Base-by-base conservation (phyloP, 2,797 vertebrate species). In the Tapera naevia region DNA sequence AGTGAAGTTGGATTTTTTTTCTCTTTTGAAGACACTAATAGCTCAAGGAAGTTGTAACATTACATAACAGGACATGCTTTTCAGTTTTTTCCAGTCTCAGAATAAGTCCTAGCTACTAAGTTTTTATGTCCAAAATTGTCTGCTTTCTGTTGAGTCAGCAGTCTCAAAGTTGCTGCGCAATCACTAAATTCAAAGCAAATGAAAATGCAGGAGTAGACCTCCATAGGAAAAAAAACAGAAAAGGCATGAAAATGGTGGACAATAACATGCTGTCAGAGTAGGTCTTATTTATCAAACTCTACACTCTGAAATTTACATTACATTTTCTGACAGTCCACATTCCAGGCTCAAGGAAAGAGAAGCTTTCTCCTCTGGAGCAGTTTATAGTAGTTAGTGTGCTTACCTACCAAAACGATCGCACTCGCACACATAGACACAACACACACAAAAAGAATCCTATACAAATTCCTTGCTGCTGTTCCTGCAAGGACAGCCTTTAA, bases 141-240 rank as follows among this genome's bases (percentile, higher is more conserved):
- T 51, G 28, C 15, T 58, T 71, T 46, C 53, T 80, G 7, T 54
- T 74, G 22, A 23, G 25, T 69, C 71, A 82, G 54, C 73, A 91
- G 43, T n/a, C 70, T 90, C 65, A 64, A 57, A 86, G 21, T 7
- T 91, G 74, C 79, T 87, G 74, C 64, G 92, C 14, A 73, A 65
- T 64, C 72, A 76, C 35, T 64, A 87, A 80, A 85, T 54, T 45
- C 56, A 53, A 32, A 18, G 25, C 30, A 83, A 85, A 82, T 37
- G 11, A 82, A 56, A 82, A 73, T 16, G 30, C 24, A 84, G 11
- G 5, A 41, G 8, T 35, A 79, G 33, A 10, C 7, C 5, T 18
- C 30, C 24, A 54, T 0, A 13, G 12, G 9, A 16, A 75, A 28
- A 93, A 84, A 15, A 0, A 51, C n/a, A 11, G 7, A 85, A 83